phyloP scores from a whole-genome alignment of 2,888 invertebrate species.

The Eilema sororculum region DNA sequence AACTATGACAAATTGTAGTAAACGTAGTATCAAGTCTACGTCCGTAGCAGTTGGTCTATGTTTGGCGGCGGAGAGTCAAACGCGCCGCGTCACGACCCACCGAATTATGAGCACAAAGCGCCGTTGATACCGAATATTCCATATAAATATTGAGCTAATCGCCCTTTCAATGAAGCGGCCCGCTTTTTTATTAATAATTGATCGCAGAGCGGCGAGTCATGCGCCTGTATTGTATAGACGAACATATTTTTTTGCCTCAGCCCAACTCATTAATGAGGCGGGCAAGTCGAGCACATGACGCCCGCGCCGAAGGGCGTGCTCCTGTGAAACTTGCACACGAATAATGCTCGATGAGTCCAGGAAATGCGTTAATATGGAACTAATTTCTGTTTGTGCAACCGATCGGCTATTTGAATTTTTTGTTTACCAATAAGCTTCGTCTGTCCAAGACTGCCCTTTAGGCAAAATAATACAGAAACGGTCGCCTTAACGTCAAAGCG shows the following conservation, averaged over 20 bases:
- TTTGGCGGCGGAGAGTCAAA: constrained; percentile 74
- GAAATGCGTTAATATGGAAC: constrained; percentile 74
- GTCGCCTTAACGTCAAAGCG: too few species aligned
- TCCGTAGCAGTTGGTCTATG: constrained; percentile 75
- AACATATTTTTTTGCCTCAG: constrained; percentile 82
- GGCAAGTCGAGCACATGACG: constrained; percentile 73
- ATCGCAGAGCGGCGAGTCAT: constrained; percentile 85
- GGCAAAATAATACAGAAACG: not conserved
- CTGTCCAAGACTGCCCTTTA: not conserved
- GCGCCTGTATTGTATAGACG: constrained; percentile 82
- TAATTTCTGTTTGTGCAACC: constrained; percentile 74
- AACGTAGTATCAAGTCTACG: constrained; percentile 51
- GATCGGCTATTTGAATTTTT: constrained; percentile 34
- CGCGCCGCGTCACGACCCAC: constrained; percentile 84
- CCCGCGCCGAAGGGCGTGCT: constrained; percentile 59
- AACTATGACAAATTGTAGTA: constrained; percentile 19
- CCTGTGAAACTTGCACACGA: constrained; percentile 67
- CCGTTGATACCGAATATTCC: constrained; percentile 87
- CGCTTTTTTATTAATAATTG: constrained; percentile 87
- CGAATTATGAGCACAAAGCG: constrained; percentile 86
- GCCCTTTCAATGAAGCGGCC: constrained; percentile 87
- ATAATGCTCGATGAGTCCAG: constrained; percentile 74
- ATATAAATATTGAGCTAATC: constrained; percentile 88
- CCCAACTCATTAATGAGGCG: constrained; percentile 78
- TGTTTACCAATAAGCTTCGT: not conserved